phyloP scores from a whole-genome alignment of 2,113 vertebrate genomes.

The Vanacampus margaritifer region DNA sequence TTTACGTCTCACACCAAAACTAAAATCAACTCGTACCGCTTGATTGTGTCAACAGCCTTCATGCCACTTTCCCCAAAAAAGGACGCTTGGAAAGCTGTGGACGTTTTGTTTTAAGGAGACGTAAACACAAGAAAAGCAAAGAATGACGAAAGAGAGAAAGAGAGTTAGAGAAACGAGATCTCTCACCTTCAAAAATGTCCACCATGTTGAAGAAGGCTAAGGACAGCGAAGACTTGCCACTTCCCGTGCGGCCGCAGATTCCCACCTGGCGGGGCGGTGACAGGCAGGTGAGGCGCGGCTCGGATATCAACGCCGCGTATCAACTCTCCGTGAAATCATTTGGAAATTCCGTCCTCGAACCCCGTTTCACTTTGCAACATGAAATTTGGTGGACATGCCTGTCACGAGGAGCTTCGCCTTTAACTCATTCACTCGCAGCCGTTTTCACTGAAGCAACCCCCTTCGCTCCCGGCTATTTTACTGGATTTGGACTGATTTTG shows the following conservation, averaged over 20 bases:
- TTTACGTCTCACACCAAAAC: not conserved
- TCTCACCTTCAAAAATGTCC: slow-evolving; percentile 94
- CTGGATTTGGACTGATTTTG: too few relatives aligned
- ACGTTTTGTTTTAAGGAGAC: not conserved
- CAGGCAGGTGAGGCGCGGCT: slow-evolving; percentile 21
- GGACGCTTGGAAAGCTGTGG: not conserved
- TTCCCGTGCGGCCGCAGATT: slow-evolving; percentile 95
- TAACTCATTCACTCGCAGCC: too few relatives aligned
- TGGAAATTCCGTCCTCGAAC: too few relatives aligned
- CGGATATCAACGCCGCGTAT: slow-evolving; percentile 7
- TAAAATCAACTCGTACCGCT: not conserved
- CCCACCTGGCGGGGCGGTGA: slow-evolving; percentile 78
- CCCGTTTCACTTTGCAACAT: too few relatives aligned
- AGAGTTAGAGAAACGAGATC: too few relatives aligned
- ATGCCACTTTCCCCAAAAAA: not conserved
- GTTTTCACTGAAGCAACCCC: too few relatives aligned
- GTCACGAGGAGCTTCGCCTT: too few relatives aligned
- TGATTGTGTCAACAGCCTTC: not conserved
- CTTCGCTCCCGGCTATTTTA: too few relatives aligned
- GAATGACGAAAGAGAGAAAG: not conserved
- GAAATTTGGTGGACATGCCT: too few relatives aligned
- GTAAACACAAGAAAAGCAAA: not conserved
- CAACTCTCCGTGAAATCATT: too few relatives aligned
- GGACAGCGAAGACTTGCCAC: slow-evolving; percentile 94
- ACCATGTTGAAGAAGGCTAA: slow-evolving; percentile 99